Conservation (phyloP, 2,797 vertebrate species). For the Propithecus perrieri region DNA sequence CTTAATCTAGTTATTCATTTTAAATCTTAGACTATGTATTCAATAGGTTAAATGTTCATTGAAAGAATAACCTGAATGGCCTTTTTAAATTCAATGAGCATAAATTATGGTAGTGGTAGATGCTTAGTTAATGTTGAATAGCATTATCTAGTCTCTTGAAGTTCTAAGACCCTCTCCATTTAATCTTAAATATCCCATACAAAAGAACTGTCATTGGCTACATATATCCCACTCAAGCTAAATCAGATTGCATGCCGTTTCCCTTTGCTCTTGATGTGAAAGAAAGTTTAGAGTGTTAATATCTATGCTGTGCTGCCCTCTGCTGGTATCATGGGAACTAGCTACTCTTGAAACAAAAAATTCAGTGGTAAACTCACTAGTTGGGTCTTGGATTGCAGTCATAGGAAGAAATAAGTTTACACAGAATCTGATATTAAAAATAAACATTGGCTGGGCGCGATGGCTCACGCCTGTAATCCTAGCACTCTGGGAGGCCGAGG, state of each 20-base stretch:
- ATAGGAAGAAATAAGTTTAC: background rate
- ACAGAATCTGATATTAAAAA: background rate
- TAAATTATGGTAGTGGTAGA: background rate
- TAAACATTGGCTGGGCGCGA: no score
- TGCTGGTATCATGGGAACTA: constrained; percentile 3
- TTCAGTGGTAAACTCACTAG: background rate
- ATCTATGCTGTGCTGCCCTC: constrained; percentile 70
- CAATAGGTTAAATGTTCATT: background rate
- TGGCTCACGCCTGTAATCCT: no score
- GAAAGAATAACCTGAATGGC: background rate
- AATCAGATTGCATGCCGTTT: background rate
- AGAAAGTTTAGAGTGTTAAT: background rate
- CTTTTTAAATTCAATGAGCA: background rate
- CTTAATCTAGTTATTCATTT: background rate
- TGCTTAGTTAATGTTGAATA: background rate
- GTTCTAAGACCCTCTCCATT: background rate
- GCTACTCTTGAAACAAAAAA: background rate
- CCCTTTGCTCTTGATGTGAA: background rate
- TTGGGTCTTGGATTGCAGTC: background rate
- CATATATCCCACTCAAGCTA: background rate
- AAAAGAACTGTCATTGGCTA: background rate
- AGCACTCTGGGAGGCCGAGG: no score
- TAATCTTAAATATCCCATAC: background rate
- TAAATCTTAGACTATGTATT: background rate
- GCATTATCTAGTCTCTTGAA: background rate